Base-by-base conservation (phyloP, 1,140 invertebrate genomes). In the Aleiodes sp. region DNA sequence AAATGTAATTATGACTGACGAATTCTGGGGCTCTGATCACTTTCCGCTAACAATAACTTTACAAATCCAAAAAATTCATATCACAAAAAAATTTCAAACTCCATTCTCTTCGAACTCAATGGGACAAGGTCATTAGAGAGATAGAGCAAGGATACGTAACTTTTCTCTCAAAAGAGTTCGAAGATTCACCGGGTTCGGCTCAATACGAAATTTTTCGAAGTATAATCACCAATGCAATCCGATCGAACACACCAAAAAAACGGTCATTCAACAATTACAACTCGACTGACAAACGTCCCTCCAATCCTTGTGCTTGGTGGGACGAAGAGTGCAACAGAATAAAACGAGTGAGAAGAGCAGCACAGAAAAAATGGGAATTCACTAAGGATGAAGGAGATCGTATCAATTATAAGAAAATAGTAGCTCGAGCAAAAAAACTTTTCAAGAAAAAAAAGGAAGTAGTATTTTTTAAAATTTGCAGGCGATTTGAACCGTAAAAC, bases 391-490 rank as follows among this genome's bases (percentile, higher is more conserved):
- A 62, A 9, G 0, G n/a, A 3, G 72, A 71, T 8, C 16, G 59
- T 0, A 73, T 74, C 19, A 24, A 46, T 2, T 74, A 70, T 35
- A 74, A 74, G 14, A 67, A 52, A 59, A 14, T 2, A 6, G 19
- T 14, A 2, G 67, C 70, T 10, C 0, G 43, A 10, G 37, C 57
- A 2, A 71, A 66, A 67, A 66, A 69, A 71, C 29, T 10, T 21
- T 74, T 59, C 26, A 74, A 68, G 41, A 21, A 19, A 39, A 63
- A 63, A 63, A 28, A 74, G 70, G 41, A 70, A 61, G 10, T 9
- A n/a, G 0, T 8, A 24, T 21, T 70, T 64, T 28, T 28, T n/a
- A 43, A 43, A 41, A 29, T 56, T 63, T 46, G 21, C 70, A 4
- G 28, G 57, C 14, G 31, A 8, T 10, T 2, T 71, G 0, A 63